phyloP scores from a whole-genome alignment of 53 echinoderm and acorn worm species.

The Hippasteria phrygiana region DNA sequence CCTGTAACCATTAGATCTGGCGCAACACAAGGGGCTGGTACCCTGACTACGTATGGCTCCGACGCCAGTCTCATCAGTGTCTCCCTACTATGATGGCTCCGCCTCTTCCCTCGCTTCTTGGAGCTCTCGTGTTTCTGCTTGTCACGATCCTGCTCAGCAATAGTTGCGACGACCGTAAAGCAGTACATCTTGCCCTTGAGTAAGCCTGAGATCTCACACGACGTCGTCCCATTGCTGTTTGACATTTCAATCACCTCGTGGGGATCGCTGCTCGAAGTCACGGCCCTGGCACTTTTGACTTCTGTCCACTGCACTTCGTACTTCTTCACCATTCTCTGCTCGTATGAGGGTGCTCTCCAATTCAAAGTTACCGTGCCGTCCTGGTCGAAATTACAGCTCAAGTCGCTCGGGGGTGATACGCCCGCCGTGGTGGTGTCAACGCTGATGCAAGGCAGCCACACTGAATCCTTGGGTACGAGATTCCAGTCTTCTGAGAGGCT shows the following conservation, averaged over 20 bases:
- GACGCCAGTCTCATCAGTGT: constrained; percentile 71
- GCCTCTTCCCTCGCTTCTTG: constrained; percentile 35
- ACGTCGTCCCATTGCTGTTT: constrained; percentile 7
- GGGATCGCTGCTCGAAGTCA: constrained; percentile 14
- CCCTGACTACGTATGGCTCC: constrained; percentile 68
- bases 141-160: constrained; percentile 20
- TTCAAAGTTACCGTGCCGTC: constrained; percentile 48
- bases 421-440: constrained; percentile 69
- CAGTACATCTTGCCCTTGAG: constrained; percentile 67
- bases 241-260: constrained; percentile 57
- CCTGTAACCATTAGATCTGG: constrained; percentile 71
- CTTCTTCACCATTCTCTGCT: constrained; percentile 22
- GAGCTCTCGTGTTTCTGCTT: constrained; percentile 14
- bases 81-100: constrained; percentile 18
- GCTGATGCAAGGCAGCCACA: constrained; percentile 74
- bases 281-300: neutral
- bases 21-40: constrained; percentile 67
- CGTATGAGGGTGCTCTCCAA: constrained; percentile 65
- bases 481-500: constrained; percentile 74
- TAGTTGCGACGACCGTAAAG: constrained; percentile 62
- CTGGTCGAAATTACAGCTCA: constrained; percentile 34
- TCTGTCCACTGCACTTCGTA: constrained; percentile 74
- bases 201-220: constrained; percentile 51
- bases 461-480: constrained; percentile 39
- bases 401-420: constrained; percentile 66